Conservation (phyloP, 2,888 invertebrate genomes). For the Coelinius sp. region DNA sequence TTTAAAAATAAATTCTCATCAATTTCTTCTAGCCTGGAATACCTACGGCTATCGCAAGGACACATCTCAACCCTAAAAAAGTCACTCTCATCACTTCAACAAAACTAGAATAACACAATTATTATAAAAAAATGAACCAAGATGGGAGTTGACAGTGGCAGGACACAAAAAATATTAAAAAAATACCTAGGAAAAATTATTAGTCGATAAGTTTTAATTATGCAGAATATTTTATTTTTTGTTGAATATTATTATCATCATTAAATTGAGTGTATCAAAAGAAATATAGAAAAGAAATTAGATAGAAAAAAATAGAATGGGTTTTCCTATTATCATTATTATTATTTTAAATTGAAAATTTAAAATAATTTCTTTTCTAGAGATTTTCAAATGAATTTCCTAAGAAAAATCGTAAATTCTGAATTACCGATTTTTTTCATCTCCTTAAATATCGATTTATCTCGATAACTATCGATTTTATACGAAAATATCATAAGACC, state of each 20-base stretch:
- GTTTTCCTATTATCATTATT: too few species aligned
- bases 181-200: background rate
- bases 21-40: conserved; percentile 75
- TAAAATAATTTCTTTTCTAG: too few species aligned
- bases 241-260: background rate
- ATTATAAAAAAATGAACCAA: background rate
- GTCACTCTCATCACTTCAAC: background rate
- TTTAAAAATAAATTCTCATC: background rate
- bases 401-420: too few species aligned
- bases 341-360: too few species aligned
- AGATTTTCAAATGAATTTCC: too few species aligned
- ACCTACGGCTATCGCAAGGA: conserved; percentile 76
- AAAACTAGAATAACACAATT: background rate
- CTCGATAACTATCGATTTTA: too few species aligned
- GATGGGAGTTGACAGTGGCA: background rate
- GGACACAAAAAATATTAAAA: background rate
- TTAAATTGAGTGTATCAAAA: background rate
- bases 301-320: background rate
- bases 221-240: background rate
- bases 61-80: background rate
- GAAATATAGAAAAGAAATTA: background rate
- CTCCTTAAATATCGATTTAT: too few species aligned
- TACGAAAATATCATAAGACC: too few species aligned
- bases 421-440: too few species aligned
- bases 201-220: background rate